Evolutionary conservation across 2,113 vertebrate genomes (phyloP), one percentile per base, ranked within the genome.

Genomic region (Clarias macrocephalus): DNA sequence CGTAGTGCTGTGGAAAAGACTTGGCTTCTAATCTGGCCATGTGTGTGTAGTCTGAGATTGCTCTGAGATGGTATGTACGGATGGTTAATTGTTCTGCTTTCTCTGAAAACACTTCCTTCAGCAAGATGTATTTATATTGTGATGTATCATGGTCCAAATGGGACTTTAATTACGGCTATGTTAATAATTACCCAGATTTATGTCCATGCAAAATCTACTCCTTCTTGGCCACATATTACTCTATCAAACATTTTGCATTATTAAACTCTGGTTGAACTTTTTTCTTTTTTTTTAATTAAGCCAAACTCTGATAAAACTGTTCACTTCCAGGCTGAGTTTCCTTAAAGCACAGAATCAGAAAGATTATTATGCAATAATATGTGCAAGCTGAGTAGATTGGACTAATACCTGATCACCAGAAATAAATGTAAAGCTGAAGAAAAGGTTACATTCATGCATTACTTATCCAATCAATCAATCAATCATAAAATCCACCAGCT

Each of bases 181-280:
- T 57, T 79, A 79, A 77, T 28, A 79, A 79, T 28, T 79, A 79
- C 16, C 7, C n/a, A 57, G 48, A 77, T 56, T 77, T 56, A 56
- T 52, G 37, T 25, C 23, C 11, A 12, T 12, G 3, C 72, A 75
- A 76, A 52, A 52, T 25, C n/a, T n/a, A 52, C 73, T 42, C 18
- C 72, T 77, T 77, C 42, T 18, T 59, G 54, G 18, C 15, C 6
- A 3, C 76, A 16, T 80, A 15, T 59, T 57, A 30, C 54, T 30
- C n/a, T 3, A 10, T 79, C 13, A 57, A 28, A 2, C 25, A 57
- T 18, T 80, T 80, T 76, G 42, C 23, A 15, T n/a, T n/a, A n/a
- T 76, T 54, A 76, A 76, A 76, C 48, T 75, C 21, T 75, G 37
- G 48, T 21, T 48, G 15, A 73, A 42, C 33, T 42, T 1, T 65